These are phyloP conservation scores for Hylaea fasciaria DNA, from an alignment of 2,888 invertebrate species.

Conservation along the genomic window DNA sequence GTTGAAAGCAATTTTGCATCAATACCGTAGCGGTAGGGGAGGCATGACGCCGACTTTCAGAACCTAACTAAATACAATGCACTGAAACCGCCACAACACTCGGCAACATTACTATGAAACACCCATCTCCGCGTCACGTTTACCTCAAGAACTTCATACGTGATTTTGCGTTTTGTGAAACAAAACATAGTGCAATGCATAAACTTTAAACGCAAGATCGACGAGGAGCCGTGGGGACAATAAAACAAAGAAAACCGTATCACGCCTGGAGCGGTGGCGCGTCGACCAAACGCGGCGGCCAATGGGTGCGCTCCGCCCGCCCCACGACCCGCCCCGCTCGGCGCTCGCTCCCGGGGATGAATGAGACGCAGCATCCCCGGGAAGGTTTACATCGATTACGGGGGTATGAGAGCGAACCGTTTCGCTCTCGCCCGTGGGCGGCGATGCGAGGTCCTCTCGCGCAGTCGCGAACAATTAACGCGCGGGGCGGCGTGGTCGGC, in stretches of 20 bases:
- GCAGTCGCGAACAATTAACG: slow-evolving; percentile 83
- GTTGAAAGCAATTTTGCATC: slow-evolving; percentile 19
- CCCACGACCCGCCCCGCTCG: slow-evolving; percentile 58
- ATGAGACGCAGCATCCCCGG: slow-evolving; percentile 77
- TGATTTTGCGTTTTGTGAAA: slow-evolving; percentile 81
- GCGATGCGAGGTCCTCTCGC: slow-evolving; percentile 73
- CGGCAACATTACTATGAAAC: slow-evolving; percentile 51
- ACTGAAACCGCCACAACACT: slow-evolving; percentile 65
- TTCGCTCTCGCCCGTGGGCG: slow-evolving; percentile 76
- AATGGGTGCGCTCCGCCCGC: slow-evolving; percentile 52
- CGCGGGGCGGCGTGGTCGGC: slow-evolving; percentile 76
- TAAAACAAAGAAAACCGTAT: slow-evolving; percentile 83
- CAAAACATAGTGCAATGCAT: slow-evolving; percentile 84
- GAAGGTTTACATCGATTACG: slow-evolving; percentile 81
- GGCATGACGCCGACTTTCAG: neutral
- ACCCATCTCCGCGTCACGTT: slow-evolving; percentile 69
- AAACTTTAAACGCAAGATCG: slow-evolving; percentile 84
- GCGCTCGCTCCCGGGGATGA: slow-evolving; percentile 60
- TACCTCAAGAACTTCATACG: slow-evolving; percentile 80
- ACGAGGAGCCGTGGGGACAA: slow-evolving; percentile 83
- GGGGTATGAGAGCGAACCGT: slow-evolving; percentile 73
- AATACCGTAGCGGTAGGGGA: slow-evolving; percentile 16
- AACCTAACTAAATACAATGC: slow-evolving; percentile 38
- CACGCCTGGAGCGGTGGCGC: slow-evolving; percentile 71
- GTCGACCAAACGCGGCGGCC: slow-evolving; percentile 52